Conservation (phyloP, 2,888 invertebrate species). For the Diarsia rubi region DNA sequence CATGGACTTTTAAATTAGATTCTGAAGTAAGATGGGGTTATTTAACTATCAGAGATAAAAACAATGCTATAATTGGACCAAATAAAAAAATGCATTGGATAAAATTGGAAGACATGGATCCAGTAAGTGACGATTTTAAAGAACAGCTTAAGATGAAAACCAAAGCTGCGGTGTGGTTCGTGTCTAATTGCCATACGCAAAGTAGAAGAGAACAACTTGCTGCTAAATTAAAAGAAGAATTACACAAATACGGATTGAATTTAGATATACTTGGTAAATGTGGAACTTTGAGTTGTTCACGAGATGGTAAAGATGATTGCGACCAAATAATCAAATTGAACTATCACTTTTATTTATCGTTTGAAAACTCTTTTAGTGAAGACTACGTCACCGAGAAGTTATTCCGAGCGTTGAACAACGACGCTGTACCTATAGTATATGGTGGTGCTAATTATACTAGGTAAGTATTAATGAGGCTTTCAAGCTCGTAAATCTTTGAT, state of each 20-base stretch:
- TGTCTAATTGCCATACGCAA: slow-evolving; percentile 64
- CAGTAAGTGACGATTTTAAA: slow-evolving; percentile 70
- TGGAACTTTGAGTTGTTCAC: slow-evolving; percentile 61
- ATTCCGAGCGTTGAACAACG: slow-evolving; percentile 73
- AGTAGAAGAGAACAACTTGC: slow-evolving; percentile 61
- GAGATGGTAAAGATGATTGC: slow-evolving; percentile 69
- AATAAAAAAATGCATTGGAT: slow-evolving; percentile 75
- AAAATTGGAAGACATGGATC: slow-evolving; percentile 71
- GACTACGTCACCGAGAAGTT: slow-evolving; percentile 81
- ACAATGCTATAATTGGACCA: slow-evolving; percentile 72
- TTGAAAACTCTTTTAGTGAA: slow-evolving; percentile 81
- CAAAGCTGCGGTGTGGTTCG: slow-evolving; percentile 75
- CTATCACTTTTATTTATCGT: slow-evolving; percentile 81
- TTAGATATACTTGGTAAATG: slow-evolving; percentile 70
- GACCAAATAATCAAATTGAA: slow-evolving; percentile 67
- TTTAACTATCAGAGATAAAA: slow-evolving; percentile 71
- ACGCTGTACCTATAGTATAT: slow-evolving; percentile 92
- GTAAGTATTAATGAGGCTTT: slow-evolving; percentile 61
- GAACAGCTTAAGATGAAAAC: slow-evolving; percentile 68
- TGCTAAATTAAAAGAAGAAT: slow-evolving; percentile 45
- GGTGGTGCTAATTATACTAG: slow-evolving; percentile 89
- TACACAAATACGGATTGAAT: slow-evolving; percentile 47
- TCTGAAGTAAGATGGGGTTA: slow-evolving; percentile 79
- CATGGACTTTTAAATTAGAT: slow-evolving; percentile 79
- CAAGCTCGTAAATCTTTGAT: neutral